Conservation (phyloP, 2,888 invertebrate genomes). For the Linnaemya vulpina region DNA sequence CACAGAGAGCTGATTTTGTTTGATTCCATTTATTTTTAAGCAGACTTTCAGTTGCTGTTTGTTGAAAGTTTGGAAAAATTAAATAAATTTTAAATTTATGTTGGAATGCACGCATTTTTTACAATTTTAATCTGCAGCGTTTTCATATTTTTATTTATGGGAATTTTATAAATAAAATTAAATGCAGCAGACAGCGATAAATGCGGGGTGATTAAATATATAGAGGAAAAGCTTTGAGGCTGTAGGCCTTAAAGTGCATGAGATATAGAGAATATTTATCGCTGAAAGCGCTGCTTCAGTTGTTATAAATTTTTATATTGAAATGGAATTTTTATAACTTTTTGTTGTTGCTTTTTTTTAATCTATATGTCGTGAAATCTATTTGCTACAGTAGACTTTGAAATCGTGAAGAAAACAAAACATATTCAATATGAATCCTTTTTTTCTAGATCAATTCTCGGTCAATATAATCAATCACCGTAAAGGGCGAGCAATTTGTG, state of each 20-base stretch:
- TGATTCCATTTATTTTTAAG: background rate
- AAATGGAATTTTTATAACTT: background rate
- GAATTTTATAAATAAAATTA: background rate
- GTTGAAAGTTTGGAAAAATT: slow-evolving; percentile 66
- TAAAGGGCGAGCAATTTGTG: too few relatives aligned
- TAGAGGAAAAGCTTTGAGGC: slow-evolving; percentile 38
- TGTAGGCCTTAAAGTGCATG: background rate
- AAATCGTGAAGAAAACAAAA: too few relatives aligned
- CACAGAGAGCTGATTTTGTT: slow-evolving; percentile 33
- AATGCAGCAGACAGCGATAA: background rate
- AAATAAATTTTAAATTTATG: slow-evolving; percentile 63
- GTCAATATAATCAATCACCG: too few relatives aligned
- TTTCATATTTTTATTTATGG: slow-evolving; percentile 42
- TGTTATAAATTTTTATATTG: too few relatives aligned
- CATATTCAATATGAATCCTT: too few relatives aligned
- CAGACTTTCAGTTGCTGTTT: slow-evolving; percentile 57
- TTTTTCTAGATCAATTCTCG: too few relatives aligned
- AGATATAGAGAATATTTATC: background rate
- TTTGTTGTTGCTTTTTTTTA: too few relatives aligned
- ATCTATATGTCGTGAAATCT: too few relatives aligned
- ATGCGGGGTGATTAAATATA: background rate
- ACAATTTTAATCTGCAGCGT: background rate
- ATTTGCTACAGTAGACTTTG: too few relatives aligned
- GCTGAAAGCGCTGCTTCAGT: background rate
- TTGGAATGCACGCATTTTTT: slow-evolving; percentile 13